Conservation (phyloP, 1,140 invertebrate species). For the Drosophila auraria region DNA sequence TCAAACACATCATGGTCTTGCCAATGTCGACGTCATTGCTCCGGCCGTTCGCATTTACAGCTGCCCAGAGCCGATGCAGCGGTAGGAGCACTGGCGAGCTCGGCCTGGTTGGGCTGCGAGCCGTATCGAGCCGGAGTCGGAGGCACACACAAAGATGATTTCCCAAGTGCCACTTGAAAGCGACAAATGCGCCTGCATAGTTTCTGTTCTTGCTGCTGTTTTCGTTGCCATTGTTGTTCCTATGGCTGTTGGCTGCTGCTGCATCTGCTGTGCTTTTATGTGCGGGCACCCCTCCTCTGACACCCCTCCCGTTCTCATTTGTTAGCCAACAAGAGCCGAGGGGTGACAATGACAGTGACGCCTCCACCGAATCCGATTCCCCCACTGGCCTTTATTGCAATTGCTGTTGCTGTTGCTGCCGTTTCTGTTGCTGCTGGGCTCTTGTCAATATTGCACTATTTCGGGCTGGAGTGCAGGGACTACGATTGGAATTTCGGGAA, state of each 20-base stretch:
- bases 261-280: slow-evolving; percentile 75
- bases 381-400: slow-evolving; percentile 63
- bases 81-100: background rate
- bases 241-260: slow-evolving; percentile 36
- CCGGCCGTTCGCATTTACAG: slow-evolving; percentile 77
- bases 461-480: slow-evolving; percentile 14
- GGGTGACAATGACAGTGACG: slow-evolving; percentile 54
- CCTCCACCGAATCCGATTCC: slow-evolving; percentile 47
- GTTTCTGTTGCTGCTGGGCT: slow-evolving; percentile 13
- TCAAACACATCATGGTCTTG: slow-evolving; percentile 59
- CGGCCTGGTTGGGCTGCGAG: slow-evolving; percentile 9
- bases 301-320: slow-evolving; percentile 47
- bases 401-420: slow-evolving; percentile 31
- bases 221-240: slow-evolving; percentile 34
- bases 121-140: slow-evolving; percentile 21
- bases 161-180: slow-evolving; percentile 78
- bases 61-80: slow-evolving; percentile 45
- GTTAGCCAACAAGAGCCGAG: slow-evolving; percentile 47
- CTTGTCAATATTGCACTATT: slow-evolving; percentile 60
- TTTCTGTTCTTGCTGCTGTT: slow-evolving; percentile 37
- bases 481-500: slow-evolving; percentile 25
- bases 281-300: slow-evolving; percentile 5
- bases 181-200: slow-evolving; percentile 70
- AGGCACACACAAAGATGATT: slow-evolving; percentile 76
- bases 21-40: slow-evolving; percentile 51